Conservation (phyloP, 2,113 vertebrate genomes). For the Pseudolaguvia tuberculata region DNA sequence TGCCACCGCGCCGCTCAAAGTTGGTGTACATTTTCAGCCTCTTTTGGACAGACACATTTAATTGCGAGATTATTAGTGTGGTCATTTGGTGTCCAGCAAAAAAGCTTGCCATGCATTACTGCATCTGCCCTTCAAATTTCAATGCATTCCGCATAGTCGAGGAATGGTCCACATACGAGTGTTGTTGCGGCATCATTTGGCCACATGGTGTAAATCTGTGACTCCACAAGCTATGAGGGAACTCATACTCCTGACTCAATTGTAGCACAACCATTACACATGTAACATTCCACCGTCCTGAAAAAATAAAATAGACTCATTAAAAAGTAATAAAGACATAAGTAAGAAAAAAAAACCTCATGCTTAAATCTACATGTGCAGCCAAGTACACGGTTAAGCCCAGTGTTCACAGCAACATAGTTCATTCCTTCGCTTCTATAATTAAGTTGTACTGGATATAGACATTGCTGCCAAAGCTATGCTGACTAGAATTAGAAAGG, state of each 20-base stretch:
- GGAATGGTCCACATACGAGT: not conserved
- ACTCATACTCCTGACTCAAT: not conserved
- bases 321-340: not conserved
- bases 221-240: not conserved
- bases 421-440: not conserved
- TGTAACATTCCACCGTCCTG: not conserved
- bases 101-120: no score
- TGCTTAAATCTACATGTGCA: not conserved
- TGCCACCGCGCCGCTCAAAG: no score
- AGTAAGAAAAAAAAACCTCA: not conserved
- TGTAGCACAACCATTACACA: not conserved
- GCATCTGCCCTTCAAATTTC: not conserved
- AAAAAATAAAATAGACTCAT: not conserved
- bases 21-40: no score
- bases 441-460: constrained; percentile 22
- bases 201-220: not conserved
- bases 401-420: not conserved
- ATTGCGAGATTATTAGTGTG: no score
- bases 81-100: no score
- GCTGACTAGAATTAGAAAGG: constrained; percentile 21
- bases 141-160: not conserved
- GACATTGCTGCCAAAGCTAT: constrained; percentile 15
- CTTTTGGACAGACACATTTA: no score
- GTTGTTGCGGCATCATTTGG: not conserved
- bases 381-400: no score